Conservation (phyloP, 2,113 vertebrate species). For the Ictalurus furcatus region DNA sequence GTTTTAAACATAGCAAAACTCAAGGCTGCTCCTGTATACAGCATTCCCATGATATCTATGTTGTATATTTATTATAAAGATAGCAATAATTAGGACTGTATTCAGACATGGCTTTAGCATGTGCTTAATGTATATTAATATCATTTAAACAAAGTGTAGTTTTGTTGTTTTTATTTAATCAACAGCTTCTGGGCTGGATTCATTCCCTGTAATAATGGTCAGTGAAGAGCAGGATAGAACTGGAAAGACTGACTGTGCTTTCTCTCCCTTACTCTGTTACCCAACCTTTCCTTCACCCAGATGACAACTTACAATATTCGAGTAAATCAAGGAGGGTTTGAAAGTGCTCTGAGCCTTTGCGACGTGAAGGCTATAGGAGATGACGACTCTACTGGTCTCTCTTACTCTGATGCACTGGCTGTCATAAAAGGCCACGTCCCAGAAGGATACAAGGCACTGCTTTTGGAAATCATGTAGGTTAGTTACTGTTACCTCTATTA, state of each 20-base stretch:
- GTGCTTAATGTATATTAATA: not conserved
- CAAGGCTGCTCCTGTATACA: not conserved
- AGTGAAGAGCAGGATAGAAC: not conserved
- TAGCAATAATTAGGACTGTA: no score
- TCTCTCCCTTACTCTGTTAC: not conserved
- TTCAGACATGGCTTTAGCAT: no score
- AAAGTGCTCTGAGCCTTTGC: slow-evolving; percentile 29
- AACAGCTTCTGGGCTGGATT: no score
- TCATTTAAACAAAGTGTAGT: no score
- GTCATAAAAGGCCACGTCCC: slow-evolving; percentile 45
- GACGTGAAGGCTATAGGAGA: slow-evolving; percentile 36
- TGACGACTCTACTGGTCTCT: slow-evolving; percentile 27
- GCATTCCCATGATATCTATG: not conserved
- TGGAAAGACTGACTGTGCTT: not conserved
- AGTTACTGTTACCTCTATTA: not conserved
- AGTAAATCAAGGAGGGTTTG: slow-evolving; percentile 3
- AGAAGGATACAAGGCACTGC: slow-evolving; percentile 45
- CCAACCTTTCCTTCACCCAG: slow-evolving; percentile 19
- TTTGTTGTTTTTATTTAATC: no score
- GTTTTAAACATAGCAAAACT: not conserved
- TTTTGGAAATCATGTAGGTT: not conserved
- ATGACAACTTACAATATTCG: slow-evolving; percentile 39
- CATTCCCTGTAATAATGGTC: not conserved
- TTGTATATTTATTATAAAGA: not conserved
- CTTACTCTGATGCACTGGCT: slow-evolving; percentile 11